phyloP scores from a whole-genome alignment of 1,140 invertebrate genomes.

The Orchestia grillus region DNA sequence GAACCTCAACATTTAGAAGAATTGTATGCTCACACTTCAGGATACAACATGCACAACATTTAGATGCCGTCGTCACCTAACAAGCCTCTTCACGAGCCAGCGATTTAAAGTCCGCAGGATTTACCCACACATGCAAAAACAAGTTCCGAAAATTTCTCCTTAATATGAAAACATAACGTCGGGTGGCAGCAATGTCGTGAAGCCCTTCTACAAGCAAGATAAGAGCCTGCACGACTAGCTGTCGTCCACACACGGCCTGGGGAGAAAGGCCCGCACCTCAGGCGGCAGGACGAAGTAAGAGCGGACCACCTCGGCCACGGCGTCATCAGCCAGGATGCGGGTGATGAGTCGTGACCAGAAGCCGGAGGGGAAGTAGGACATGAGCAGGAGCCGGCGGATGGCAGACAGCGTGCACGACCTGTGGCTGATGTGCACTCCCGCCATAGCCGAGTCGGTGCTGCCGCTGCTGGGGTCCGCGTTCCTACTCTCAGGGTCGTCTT shows the following conservation, averaged over 20 bases:
- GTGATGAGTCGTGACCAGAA: conserved; percentile 97
- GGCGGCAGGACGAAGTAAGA: conserved; percentile 78
- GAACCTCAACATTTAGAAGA: no score
- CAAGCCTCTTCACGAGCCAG: no score
- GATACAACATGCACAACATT: no score
- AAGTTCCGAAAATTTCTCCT: no score
- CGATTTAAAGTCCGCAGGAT: no score
- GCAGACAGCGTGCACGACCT: conserved; percentile 68
- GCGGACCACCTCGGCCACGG: conserved; percentile 85
- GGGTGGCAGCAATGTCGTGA: no score
- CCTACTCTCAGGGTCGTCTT: conserved; percentile 59
- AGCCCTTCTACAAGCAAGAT: no score
- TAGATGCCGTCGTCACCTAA: no score
- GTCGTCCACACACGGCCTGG: neutral
- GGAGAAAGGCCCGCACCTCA: conserved; percentile 71
- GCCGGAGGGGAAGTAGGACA: conserved; percentile 97
- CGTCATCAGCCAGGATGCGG: conserved; percentile 89
- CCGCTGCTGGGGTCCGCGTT: conserved; percentile 28
- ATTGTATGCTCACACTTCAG: no score
- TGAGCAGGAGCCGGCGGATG: conserved; percentile 79
- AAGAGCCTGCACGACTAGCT: no score
- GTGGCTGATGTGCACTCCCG: conserved; percentile 68
- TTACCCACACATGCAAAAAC: no score
- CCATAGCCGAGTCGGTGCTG: neutral
- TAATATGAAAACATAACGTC: no score